A percentile compares a stretch with the other conserved stretches of the same genome.
Conservation (phyloP, 2,888 invertebrate species). For the Drosophila histrio region DNA sequence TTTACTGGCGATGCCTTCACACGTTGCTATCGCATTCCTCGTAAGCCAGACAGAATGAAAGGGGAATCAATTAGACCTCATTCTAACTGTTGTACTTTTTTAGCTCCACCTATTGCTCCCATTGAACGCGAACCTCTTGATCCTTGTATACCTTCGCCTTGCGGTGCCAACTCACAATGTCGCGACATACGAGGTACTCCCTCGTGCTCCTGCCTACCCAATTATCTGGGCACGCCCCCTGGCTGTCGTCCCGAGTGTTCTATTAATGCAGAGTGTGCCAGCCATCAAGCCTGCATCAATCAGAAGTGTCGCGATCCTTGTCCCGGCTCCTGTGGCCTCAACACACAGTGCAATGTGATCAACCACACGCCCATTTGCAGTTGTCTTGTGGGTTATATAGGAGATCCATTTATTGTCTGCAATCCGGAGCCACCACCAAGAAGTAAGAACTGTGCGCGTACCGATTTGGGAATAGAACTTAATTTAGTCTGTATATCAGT, state of each 20-base stretch:
- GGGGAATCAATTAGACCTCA: background rate
- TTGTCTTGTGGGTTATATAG: constrained; percentile 87
- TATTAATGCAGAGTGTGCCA: constrained; percentile 89
- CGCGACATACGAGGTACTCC: constrained; percentile 85
- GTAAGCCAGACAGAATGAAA: constrained; percentile 66
- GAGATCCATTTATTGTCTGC: constrained; percentile 87
- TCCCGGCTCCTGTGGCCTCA: constrained; percentile 87
- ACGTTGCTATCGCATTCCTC: constrained; percentile 84
- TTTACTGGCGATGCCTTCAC: constrained; percentile 87
- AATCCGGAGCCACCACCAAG: constrained; percentile 84
- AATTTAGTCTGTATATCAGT: constrained; percentile 40
- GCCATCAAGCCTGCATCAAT: constrained; percentile 89
- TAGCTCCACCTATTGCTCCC: constrained; percentile 70
- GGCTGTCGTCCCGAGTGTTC: constrained; percentile 91
- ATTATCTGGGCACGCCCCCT: constrained; percentile 90
- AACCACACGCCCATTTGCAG: constrained; percentile 89
- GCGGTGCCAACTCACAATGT: constrained; percentile 90
- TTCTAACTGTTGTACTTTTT: background rate
- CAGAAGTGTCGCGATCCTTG: constrained; percentile 90
- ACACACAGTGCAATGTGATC: constrained; percentile 87
- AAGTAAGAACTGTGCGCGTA: constrained; percentile 69
- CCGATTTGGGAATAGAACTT: background rate
- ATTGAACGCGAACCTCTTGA: constrained; percentile 82
- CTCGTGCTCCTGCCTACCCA: constrained; percentile 88
- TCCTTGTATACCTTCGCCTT: constrained; percentile 90